Percentiles rank a stretch among this genome's conserved stretches.
phyloP scores from a whole-genome alignment of 2,797 vertebrate species.

The Diglossa cyanea region DNA sequence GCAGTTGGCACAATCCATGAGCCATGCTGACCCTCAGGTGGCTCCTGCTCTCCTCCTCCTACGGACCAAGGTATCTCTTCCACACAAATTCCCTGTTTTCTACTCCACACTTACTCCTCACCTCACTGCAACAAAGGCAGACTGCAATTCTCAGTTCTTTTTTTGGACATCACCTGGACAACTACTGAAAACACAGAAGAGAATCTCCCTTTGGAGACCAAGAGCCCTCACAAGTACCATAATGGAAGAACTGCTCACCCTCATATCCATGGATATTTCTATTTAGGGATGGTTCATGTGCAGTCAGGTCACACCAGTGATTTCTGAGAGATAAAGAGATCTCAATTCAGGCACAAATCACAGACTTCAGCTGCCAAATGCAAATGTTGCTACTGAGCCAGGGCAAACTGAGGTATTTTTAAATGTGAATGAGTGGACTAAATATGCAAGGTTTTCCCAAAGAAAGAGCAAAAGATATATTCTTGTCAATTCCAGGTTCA shows the following conservation, averaged over 20 bases:
- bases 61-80: rapidly evolving
- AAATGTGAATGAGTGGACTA: neutral
- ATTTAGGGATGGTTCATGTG: neutral
- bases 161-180: neutral
- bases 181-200: neutral
- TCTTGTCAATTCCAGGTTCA: neutral
- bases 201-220: neutral
- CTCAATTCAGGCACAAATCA: constrained; percentile 43
- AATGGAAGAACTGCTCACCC: neutral
- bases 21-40: neutral
- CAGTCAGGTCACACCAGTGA: constrained; percentile 39
- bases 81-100: neutral
- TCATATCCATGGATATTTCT: neutral
- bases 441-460: neutral
- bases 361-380: constrained; percentile 34
- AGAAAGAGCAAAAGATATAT: neutral
- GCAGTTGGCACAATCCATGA: neutral
- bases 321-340: constrained; percentile 33
- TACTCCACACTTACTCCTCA: neutral
- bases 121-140: neutral
- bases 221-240: neutral
- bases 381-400: neutral
- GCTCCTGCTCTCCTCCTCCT: neutral
- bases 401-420: constrained; percentile 26
- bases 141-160: neutral